Percentiles rank a stretch among this genome's conserved stretches.
Conservation (phyloP, 2,797 vertebrate species). For the Notolepis coatsorum region DNA sequence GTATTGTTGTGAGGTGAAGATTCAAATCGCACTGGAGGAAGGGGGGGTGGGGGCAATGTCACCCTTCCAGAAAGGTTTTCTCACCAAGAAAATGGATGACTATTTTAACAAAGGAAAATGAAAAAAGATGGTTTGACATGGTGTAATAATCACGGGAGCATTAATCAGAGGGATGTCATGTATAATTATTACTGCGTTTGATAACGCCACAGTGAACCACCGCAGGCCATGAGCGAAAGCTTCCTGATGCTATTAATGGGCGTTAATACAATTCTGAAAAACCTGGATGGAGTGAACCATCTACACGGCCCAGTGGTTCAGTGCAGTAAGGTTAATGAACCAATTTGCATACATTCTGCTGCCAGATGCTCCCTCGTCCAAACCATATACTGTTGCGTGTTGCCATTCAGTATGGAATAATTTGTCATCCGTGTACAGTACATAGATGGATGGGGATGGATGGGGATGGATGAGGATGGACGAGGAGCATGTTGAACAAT, state of each 20-base stretch:
- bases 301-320: slow-evolving; percentile 74
- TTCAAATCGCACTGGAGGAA: slow-evolving; percentile 35
- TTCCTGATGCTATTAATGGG: slow-evolving; percentile 76
- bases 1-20: slow-evolving; percentile 66
- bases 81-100: slow-evolving; percentile 46
- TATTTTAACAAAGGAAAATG: slow-evolving; percentile 26
- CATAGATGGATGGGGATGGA: too few relatives aligned
- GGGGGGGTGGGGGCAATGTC: slow-evolving; percentile 22
- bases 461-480: too few relatives aligned
- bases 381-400: slow-evolving; percentile 44
- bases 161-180: slow-evolving; percentile 81
- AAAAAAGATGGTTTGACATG: slow-evolving; percentile 53
- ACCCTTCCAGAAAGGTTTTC: slow-evolving; percentile 30
- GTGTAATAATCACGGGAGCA: slow-evolving; percentile 78
- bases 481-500: slow-evolving; percentile 39
- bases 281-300: slow-evolving; percentile 69
- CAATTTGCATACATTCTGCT: slow-evolving; percentile 80
- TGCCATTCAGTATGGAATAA: slow-evolving; percentile 57
- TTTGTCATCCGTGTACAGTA: slow-evolving; percentile 31
- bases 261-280: slow-evolving; percentile 80
- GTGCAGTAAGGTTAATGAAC: slow-evolving; percentile 84
- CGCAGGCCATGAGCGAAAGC: slow-evolving; percentile 74
- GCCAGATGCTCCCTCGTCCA: slow-evolving; percentile 65
- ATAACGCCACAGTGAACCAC: slow-evolving; percentile 72
- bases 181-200: slow-evolving; percentile 81